phyloP scores from a whole-genome alignment of 2,888 invertebrate species.

The Baronia brevicornis region DNA sequence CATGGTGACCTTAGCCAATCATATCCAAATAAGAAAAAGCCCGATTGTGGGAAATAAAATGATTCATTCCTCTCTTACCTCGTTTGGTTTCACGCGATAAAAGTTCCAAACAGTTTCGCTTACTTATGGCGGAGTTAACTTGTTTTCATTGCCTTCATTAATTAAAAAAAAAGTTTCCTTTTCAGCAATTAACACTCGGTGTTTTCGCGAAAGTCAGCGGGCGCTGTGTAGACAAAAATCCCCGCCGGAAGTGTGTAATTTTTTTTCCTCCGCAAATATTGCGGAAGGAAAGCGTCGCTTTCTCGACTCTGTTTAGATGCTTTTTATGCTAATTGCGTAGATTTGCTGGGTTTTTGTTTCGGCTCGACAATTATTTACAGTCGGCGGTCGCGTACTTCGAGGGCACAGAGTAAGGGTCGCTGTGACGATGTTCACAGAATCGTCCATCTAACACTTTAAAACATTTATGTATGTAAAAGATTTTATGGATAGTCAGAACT shows the following conservation, averaged over 20 bases:
- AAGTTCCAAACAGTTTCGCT: constrained; percentile 18
- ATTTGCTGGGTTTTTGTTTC: constrained; percentile 68
- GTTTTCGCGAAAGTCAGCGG: constrained; percentile 45
- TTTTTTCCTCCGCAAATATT: constrained; percentile 70
- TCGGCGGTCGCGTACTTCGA: constrained; percentile 36
- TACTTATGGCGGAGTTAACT: constrained; percentile 41
- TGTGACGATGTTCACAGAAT: no score
- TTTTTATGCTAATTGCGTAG: constrained; percentile 71
- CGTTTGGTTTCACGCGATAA: constrained; percentile 10
- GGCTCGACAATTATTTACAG: constrained; percentile 64
- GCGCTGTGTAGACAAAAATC: constrained; percentile 54
- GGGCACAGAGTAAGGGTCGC: constrained; percentile 47
- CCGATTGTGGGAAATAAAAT: no score
- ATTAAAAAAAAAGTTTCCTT: constrained; percentile 54
- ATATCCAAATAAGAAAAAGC: no score
- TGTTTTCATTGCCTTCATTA: constrained; percentile 49
- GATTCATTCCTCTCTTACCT: no score
- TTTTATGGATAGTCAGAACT: no score
- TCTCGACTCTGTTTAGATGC: constrained; percentile 67
- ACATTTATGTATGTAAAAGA: no score
- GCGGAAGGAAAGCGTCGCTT: constrained; percentile 70
- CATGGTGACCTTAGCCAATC: no score
- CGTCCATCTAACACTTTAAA: no score
- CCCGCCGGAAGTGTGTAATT: constrained; percentile 67
- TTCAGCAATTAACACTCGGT: constrained; percentile 63